Conservation (phyloP, 1,140 invertebrate genomes). For the Drosophila busckii region DNA sequence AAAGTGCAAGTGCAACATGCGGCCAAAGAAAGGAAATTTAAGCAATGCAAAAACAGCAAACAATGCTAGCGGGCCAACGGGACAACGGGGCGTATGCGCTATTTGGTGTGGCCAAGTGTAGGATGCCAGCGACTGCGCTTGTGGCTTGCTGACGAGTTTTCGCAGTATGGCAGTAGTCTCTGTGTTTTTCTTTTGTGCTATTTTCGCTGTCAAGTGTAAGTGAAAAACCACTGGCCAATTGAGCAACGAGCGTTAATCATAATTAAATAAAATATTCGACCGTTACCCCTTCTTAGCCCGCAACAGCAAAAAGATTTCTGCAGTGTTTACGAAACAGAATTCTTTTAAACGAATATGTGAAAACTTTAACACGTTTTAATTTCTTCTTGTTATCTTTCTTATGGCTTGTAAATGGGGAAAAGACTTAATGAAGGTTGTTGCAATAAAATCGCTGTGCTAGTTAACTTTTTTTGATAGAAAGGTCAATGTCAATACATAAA, state of each 20-base stretch:
- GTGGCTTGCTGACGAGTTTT: conserved; percentile 42
- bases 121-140: conserved; percentile 69
- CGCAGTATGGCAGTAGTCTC: conserved; percentile 22
- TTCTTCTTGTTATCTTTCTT: conserved; percentile 7
- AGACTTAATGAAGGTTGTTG: conserved; percentile 47
- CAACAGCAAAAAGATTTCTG: too few species aligned
- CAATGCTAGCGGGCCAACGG: conserved; percentile 67
- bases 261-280: conserved; percentile 30
- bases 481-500: conserved; percentile 53
- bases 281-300: too few species aligned
- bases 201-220: conserved; percentile 76
- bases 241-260: conserved; percentile 39
- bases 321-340: too few species aligned
- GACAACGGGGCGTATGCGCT: conserved; percentile 72
- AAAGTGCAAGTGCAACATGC: conserved; percentile 78
- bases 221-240: conserved; percentile 55
- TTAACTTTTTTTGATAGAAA: conserved; percentile 33
- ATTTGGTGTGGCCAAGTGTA: conserved; percentile 75
- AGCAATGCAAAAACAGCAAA: conserved; percentile 18
- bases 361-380: not conserved
- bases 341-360: too few species aligned
- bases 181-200: conserved; percentile 43
- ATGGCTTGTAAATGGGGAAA: conserved; percentile 51
- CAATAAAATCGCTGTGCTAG: conserved; percentile 54
- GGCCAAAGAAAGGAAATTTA: conserved; percentile 47